A percentile compares a stretch with the other conserved stretches of the same genome.
Evolutionary conservation across 2,888 invertebrate genomes (phyloP).

Genomic region (Troides aeacus): DNA sequence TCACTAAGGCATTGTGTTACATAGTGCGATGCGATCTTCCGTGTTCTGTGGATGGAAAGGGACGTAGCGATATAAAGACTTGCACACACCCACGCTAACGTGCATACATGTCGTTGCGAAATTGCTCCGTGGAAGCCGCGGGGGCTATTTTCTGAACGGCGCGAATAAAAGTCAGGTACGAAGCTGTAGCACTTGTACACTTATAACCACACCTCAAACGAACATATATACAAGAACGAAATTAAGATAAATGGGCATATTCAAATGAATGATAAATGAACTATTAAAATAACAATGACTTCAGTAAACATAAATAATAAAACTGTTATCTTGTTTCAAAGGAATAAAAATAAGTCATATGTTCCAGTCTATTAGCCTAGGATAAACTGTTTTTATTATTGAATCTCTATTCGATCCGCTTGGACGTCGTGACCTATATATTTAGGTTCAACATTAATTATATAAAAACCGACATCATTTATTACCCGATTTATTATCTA

Average conservation of each 20-base stretch:
- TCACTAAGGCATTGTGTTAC: constrained; percentile 32
- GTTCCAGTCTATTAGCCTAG: background rate
- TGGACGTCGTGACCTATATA: background rate
- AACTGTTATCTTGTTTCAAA: background rate
- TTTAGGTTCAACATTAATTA: background rate
- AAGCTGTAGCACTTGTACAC: constrained; percentile 15
- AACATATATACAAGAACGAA: constrained; percentile 20
- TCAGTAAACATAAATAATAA: background rate
- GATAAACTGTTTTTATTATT: background rate
- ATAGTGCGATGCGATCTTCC: constrained; percentile 30
- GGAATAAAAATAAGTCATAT: background rate
- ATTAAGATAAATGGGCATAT: constrained; percentile 12
- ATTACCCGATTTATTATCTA: background rate
- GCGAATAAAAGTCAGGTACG: constrained; percentile 27
- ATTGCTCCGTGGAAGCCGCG: constrained; percentile 24
- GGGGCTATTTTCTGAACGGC: constrained; percentile 31
- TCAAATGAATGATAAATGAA: background rate
- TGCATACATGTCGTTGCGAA: constrained; percentile 27
- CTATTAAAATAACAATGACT: background rate
- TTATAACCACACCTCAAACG: constrained; percentile 16
- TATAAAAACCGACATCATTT: background rate
- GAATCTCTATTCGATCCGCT: background rate
- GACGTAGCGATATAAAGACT: constrained; percentile 26
- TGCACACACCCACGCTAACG: constrained; percentile 21
- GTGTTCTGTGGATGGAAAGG: constrained; percentile 29